These are phyloP conservation scores for Passer montanus DNA, from an alignment of 2,113 vertebrate genomes.

Conservation along the genomic window DNA sequence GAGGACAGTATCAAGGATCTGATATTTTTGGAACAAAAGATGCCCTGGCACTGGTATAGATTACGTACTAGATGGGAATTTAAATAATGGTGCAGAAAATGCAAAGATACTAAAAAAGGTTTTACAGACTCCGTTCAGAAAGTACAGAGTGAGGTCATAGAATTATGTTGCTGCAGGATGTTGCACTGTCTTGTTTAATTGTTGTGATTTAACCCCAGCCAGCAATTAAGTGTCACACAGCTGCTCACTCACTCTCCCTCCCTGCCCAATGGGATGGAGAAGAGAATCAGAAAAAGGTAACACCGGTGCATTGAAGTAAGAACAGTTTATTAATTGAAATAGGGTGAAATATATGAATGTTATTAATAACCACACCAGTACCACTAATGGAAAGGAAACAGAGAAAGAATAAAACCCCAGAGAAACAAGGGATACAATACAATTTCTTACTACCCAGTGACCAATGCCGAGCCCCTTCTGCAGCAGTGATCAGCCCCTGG, in stretches of 20 bases:
- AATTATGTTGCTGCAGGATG: background rate
- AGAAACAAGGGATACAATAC: background rate
- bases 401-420: background rate
- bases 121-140: background rate
- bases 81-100: background rate
- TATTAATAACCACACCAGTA: background rate
- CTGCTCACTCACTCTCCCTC: background rate
- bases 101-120: background rate
- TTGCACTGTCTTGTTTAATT: background rate
- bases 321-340: background rate
- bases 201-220: background rate
- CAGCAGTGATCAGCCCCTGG: background rate
- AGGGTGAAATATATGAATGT: background rate
- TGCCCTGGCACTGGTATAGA: background rate
- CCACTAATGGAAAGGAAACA: background rate
- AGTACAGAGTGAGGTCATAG: background rate
- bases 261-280: background rate
- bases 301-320: background rate
- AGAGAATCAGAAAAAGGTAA: background rate
- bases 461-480: fast-evolving
- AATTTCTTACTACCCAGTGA: background rate
- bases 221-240: background rate
- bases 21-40: background rate
- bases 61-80: background rate
- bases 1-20: background rate